phyloP scores from a whole-genome alignment of 2,797 vertebrate genomes.

The Oreortyx pictus region DNA sequence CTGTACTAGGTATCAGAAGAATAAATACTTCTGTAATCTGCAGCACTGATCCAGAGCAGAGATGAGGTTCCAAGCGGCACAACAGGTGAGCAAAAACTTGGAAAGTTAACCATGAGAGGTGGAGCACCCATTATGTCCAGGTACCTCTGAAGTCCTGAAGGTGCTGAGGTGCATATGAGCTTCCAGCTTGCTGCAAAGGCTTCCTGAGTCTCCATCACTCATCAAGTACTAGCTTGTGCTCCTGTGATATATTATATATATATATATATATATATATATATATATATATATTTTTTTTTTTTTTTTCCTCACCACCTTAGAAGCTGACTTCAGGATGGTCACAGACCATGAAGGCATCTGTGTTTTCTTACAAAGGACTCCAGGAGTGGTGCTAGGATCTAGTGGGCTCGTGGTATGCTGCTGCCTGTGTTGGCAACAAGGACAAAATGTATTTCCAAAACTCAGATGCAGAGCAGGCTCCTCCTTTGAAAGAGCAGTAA shows the following conservation, averaged over 20 bases:
- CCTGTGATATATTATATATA: background rate
- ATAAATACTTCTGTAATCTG: background rate
- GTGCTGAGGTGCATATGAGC: background rate
- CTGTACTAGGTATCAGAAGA: too few species aligned
- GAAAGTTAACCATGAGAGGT: background rate
- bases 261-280: too few species aligned
- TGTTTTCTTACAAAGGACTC: background rate
- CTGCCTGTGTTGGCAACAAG: slow-evolving; percentile 1
- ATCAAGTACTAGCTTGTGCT: background rate
- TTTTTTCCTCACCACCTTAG: background rate
- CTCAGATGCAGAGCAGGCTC: background rate
- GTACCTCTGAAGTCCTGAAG: background rate
- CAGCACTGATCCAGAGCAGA: background rate
- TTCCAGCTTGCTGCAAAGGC: background rate
- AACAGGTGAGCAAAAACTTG: background rate
- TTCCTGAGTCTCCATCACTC: background rate
- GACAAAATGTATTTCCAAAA: slow-evolving; percentile 41
- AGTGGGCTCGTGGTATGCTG: background rate
- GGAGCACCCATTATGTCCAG: background rate
- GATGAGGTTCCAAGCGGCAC: background rate
- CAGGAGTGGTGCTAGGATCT: background rate
- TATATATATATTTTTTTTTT: too few species aligned
- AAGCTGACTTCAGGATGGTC: background rate
- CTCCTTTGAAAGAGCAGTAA: background rate
- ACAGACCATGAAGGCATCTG: background rate